Percentiles rank a stretch among this genome's conserved stretches.
These are phyloP conservation scores for Leucania comma DNA, from an alignment of 2,888 invertebrate genomes.

Conservation along the genomic window DNA sequence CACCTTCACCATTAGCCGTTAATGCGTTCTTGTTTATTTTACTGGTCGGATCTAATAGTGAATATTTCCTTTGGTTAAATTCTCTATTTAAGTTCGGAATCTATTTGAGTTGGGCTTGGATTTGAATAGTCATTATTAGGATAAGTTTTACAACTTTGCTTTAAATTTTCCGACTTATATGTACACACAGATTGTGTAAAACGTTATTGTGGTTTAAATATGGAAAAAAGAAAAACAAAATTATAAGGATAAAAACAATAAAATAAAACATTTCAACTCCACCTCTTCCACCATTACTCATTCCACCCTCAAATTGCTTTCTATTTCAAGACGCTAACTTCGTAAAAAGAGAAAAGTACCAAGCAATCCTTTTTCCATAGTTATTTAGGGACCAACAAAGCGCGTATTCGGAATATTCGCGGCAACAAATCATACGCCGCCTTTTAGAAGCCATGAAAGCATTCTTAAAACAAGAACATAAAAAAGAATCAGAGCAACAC, in stretches of 20 bases:
- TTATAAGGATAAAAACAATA: neutral
- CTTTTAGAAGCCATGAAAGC: slow-evolving; percentile 83
- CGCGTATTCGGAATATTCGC: slow-evolving; percentile 80
- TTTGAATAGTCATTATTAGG: slow-evolving; percentile 2
- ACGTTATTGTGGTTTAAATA: too few species aligned
- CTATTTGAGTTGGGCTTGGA: slow-evolving; percentile 3
- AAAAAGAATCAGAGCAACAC: slow-evolving; percentile 72
- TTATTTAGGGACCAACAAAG: slow-evolving; percentile 65
- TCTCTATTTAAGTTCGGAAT: slow-evolving; percentile 35
- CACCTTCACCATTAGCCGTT: slow-evolving; percentile 83
- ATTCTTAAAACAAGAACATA: slow-evolving; percentile 80
- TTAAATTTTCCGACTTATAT: too few species aligned
- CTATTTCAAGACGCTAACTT: slow-evolving; percentile 56
- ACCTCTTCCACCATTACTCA: slow-evolving; percentile 49
- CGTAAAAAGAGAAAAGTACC: slow-evolving; percentile 58
- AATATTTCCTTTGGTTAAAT: slow-evolving; percentile 56
- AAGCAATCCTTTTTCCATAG: slow-evolving; percentile 56
- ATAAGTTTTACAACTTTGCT: too few species aligned
- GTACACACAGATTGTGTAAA: too few species aligned
- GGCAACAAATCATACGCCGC: slow-evolving; percentile 84
- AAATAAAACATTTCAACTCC: slow-evolving; percentile 32
- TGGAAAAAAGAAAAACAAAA: neutral
- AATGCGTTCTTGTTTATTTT: slow-evolving; percentile 82
- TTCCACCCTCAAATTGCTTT: slow-evolving; percentile 54
- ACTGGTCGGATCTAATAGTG: slow-evolving; percentile 51